Base-by-base conservation (phyloP, 2,797 vertebrate genomes). In the Chelon auratus region DNA sequence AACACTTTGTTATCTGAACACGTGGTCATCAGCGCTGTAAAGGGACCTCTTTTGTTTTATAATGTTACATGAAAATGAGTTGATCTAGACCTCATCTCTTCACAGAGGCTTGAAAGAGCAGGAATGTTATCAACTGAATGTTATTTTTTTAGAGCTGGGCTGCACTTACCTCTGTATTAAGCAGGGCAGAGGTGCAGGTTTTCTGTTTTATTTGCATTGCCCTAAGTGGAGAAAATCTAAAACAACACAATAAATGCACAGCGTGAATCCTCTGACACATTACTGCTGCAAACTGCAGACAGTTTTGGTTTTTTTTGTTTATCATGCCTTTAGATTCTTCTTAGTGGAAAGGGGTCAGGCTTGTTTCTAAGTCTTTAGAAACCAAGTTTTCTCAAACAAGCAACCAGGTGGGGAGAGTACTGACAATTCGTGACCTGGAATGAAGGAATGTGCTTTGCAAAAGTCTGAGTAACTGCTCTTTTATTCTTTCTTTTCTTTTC, bases 1-100 rank as follows among this genome's bases (percentile, higher is more conserved):
- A 82, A 68, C 77, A 78, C 53, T 59, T 40, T 68, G 75, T 82
- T 81, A 89, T 88, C 85, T 87, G 87, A 72, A 76, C 76, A 90
- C 78, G 77, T 62, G 85, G 87, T 87, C 85, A 75, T 78, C 54
- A 58, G 37, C 0, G 18, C 72, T 68, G 72, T 81, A 77, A 87
- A 81, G 79, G 47, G 68, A 78, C 63, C 42, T 68, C 39, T 71
- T 80, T 80, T 61, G 58, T 62, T 80, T 80, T 53, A 78, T 77
- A 67, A 74, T 5, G 2, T 36, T 37, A 59, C 20, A 14, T 71
- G 33, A 57, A 81, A 74, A 70, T 75, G 55, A 56, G n/a, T 36
- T 60, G 37, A 63, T 63, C 24, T 26, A 26, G 24, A 26, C 24
- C 24, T 81, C 50, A 56, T 64, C 72, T 63, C 67, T 37, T 72